Evolutionary conservation across 2,797 vertebrate species (phyloP).

Genomic region (Gadopsis bispinosus): DNA sequence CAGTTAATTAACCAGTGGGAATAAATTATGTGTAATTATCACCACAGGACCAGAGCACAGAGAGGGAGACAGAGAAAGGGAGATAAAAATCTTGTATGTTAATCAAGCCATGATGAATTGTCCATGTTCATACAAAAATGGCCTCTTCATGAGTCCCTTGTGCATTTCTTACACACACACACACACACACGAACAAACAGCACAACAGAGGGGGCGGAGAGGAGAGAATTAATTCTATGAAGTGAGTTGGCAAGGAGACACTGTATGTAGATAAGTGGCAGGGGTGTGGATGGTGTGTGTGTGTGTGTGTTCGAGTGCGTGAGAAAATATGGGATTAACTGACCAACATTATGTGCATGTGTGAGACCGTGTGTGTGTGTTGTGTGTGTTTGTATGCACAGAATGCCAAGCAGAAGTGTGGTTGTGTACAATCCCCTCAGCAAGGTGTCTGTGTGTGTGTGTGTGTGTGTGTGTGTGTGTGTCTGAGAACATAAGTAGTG

Average conservation of each 20-base stretch:
- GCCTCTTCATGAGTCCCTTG: conserved; percentile 79
- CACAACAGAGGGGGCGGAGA: conserved; percentile 75
- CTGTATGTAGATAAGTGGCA: conserved; percentile 72
- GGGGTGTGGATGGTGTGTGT: conserved; percentile 18
- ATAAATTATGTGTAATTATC: conserved; percentile 82
- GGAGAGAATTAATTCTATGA: conserved; percentile 83
- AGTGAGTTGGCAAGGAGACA: conserved; percentile 72
- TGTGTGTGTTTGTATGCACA: conserved; percentile 16
- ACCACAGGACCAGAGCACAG: conserved; percentile 61
- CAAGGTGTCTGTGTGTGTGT: background rate
- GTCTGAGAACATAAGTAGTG: conserved; percentile 51
- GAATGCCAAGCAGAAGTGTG: conserved; percentile 25
- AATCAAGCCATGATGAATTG: conserved; percentile 86
- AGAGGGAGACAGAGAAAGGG: conserved; percentile 25
- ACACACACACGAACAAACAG: conserved; percentile 41
- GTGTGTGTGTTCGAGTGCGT: conserved; percentile 19
- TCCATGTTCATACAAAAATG: conserved; percentile 78
- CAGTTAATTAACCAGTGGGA: conserved; percentile 74
- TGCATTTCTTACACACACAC: conserved; percentile 61
- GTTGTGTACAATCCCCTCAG: conserved; percentile 6
- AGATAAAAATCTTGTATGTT: conserved; percentile 79
- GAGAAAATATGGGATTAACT: conserved; percentile 44
- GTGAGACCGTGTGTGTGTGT: conserved; percentile 5
- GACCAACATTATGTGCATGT: conserved; percentile 30
- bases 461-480: conserved; percentile 26